Conservation (phyloP, 2,113 vertebrate genomes). For the Columba livia region DNA sequence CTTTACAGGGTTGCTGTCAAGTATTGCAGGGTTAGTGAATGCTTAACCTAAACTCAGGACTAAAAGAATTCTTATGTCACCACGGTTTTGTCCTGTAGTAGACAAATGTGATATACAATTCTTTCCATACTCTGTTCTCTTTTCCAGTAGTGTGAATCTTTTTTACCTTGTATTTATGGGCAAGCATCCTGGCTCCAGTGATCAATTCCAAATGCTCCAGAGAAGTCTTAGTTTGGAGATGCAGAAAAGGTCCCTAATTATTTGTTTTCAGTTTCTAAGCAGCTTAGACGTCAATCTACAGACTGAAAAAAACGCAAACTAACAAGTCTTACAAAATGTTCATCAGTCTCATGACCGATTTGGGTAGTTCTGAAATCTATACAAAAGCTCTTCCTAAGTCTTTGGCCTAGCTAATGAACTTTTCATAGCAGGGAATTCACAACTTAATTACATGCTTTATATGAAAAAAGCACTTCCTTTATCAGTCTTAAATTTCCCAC, state of each 20-base stretch:
- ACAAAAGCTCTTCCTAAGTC: not conserved
- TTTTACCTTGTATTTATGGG: not conserved
- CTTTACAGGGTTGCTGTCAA: not conserved
- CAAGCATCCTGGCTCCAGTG: not conserved
- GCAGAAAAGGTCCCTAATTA: not conserved
- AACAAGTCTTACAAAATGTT: not conserved
- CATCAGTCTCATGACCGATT: not conserved
- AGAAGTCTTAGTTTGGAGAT: not conserved
- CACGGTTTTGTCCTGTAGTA: not conserved
- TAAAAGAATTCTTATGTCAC: not conserved
- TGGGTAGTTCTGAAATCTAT: not conserved
- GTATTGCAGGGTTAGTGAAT: not conserved
- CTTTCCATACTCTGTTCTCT: not conserved
- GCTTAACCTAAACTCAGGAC: not conserved
- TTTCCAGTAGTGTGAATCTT: not conserved
- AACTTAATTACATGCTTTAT: not conserved
- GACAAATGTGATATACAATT: not conserved
- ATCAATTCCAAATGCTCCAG: not conserved
- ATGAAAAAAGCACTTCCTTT: not conserved
- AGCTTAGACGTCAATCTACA: not conserved
- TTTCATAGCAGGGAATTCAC: not conserved
- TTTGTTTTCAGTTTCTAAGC: not conserved
- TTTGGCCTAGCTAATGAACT: not conserved
- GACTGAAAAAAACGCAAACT: not conserved
- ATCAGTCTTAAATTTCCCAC: not conserved